These are phyloP conservation scores for Eulithis prunata DNA, from an alignment of 2,888 invertebrate species.

Conservation along the genomic window DNA sequence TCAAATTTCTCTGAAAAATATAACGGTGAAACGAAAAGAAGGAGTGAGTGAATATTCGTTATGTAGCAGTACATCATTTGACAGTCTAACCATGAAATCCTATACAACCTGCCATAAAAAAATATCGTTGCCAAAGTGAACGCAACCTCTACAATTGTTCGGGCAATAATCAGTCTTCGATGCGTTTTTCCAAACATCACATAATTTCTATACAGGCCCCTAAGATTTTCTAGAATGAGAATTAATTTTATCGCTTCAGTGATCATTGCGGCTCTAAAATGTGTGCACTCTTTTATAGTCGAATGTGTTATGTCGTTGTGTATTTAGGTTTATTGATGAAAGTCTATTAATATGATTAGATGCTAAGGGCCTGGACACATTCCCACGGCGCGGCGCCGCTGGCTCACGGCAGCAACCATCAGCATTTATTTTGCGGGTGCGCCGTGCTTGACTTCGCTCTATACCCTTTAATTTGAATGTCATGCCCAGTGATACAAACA, in stretches of 20 bases:
- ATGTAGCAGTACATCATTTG: neutral
- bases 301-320: neutral
- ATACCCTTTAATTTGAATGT: neutral
- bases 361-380: neutral
- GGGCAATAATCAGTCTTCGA: conserved; percentile 10
- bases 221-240: conserved; percentile 23
- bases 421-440: too few species aligned
- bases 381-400: too few species aligned
- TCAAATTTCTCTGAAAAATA: conserved; percentile 16
- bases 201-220: conserved; percentile 31
- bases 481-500: too few species aligned
- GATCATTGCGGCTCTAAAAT: conserved; percentile 9
- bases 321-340: neutral
- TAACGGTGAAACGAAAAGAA: neutral
- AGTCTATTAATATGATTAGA: neutral
- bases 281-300: neutral
- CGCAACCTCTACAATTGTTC: conserved; percentile 12
- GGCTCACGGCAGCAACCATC: too few species aligned
- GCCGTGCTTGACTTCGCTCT: neutral
- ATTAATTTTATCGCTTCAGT: conserved; percentile 8
- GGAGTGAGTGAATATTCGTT: neutral
- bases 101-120: neutral
- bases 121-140: neutral
- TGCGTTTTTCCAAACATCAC: conserved; percentile 19
- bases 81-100: neutral